Base-by-base conservation (phyloP, 2,888 invertebrate species). In the Drosophila conformis region DNA sequence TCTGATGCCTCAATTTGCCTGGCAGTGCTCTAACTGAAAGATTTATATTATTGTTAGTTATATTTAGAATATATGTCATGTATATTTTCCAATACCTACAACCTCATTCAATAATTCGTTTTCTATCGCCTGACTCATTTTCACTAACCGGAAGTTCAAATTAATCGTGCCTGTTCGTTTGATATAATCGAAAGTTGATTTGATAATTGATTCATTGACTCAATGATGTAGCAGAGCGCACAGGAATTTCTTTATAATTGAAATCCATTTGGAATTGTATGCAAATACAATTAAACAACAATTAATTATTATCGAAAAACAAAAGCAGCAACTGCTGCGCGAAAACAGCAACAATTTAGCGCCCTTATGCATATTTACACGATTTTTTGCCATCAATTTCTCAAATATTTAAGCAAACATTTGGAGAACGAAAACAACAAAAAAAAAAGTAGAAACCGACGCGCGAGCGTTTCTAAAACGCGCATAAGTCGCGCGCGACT, bases 301-400 rank as follows among this genome's bases (percentile, higher is more conserved):
- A 80, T 82, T 80, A 87, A 87, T 82, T 72, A 51, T 62, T 52
- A 52, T 33, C 48, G 29, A 33, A 13, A 49, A 66, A 33, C 36
- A 53, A 57, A 35, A 54, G 27, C 25, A 57, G 4, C 25, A 53
- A 36, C 31, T 60, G 27, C 29, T 25, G 29, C 29, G 51, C 48
- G 53, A 33, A 33, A 70, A 36, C 58, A 73, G 57, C 11, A 65
- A 61, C 25, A 61, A 58, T 65, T 67, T 38, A 40, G 61, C 61
- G 70, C 58, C 54, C 67, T 69, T 63, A 25, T 71, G 87, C 89
- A 89, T 89, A 75, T 78, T 76, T 76, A 72, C 86, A 89, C 86
- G 86, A 73, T 61, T 89, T 89, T 85, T 78, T 64, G 67, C 76
- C 27, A 84, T 84, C 61, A 83, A 84, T 87, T 83, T 31, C 46